Conservation (phyloP, 2,888 invertebrate genomes). For the Scaeva pyrastri region DNA sequence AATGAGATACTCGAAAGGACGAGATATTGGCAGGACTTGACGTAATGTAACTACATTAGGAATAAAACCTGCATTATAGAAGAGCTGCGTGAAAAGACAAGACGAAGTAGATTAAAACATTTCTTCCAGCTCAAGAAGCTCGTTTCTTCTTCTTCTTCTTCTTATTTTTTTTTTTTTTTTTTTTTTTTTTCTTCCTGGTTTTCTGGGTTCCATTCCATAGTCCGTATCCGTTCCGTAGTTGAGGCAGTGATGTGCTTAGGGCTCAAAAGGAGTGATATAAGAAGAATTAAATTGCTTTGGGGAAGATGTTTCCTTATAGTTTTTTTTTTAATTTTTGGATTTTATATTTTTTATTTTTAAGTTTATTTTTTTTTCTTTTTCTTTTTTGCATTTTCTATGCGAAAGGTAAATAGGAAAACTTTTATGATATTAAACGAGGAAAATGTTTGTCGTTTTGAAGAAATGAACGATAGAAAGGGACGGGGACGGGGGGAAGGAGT, state of each 20-base stretch:
- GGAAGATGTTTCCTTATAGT: conserved; percentile 31
- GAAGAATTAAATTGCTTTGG: conserved; percentile 48
- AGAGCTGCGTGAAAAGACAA: conserved; percentile 24
- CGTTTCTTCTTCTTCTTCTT: neutral
- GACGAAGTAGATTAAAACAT: conserved; percentile 57
- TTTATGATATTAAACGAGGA: conserved; percentile 45
- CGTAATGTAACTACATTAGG: conserved; percentile 46
- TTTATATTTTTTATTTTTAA: neutral
- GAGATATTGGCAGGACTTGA: conserved; percentile 59
- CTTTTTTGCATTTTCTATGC: conserved; percentile 1
- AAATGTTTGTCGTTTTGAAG: conserved; percentile 23
- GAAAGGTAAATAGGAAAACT: conserved; percentile 64
- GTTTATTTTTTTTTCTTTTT: neutral
- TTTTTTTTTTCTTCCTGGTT: neutral
- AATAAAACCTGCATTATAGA: conserved; percentile 23
- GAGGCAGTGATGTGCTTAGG: conserved; percentile 3
- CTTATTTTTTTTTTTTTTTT: neutral
- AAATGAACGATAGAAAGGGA: neutral
- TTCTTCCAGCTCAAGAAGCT: conserved; percentile 28
- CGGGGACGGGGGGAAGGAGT: neutral
- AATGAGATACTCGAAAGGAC: conserved; percentile 46
- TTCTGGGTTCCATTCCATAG: too few species aligned
- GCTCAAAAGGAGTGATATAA: conserved; percentile 22
- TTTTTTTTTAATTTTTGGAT: neutral
- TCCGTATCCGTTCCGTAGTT: too few species aligned